A percentile compares a stretch with the other conserved stretches of the same genome.
Conservation (phyloP, 2,888 invertebrate genomes). For the Boloria selene region DNA sequence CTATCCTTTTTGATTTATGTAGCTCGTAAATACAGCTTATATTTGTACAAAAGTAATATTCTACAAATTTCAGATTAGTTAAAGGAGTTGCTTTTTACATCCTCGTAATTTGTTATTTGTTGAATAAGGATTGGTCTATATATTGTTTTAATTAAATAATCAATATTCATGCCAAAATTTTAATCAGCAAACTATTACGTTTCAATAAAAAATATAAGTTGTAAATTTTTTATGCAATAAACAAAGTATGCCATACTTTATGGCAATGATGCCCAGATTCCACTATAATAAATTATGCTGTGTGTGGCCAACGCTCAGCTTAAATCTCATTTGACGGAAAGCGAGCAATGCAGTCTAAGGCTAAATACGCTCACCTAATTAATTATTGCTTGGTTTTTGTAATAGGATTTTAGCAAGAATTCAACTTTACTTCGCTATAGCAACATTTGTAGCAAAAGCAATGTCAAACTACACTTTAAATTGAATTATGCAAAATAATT, state of each 20-base stretch:
- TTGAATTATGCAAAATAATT: neutral
- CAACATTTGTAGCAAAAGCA: conserved; percentile 4
- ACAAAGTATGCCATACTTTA: conserved; percentile 2
- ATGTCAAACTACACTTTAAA: neutral
- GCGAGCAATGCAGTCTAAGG: conserved; percentile 18
- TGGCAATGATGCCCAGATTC: conserved; percentile 12
- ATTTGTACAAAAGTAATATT: too few species aligned
- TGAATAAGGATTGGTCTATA: too few species aligned
- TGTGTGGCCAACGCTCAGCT: conserved; percentile 18
- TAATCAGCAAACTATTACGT: conserved; percentile 7
- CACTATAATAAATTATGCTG: conserved; percentile 18
- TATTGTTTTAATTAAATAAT: too few species aligned
- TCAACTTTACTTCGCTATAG: neutral
- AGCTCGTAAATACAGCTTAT: too few species aligned
- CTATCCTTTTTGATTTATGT: too few species aligned
- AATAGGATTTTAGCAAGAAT: conserved; percentile 9
- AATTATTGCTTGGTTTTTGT: conserved; percentile 17
- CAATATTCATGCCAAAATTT: conserved; percentile 1
- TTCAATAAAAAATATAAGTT: conserved; percentile 4
- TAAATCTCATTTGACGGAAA: conserved; percentile 19
- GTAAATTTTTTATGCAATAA: conserved; percentile 11
- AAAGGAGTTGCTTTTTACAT: too few species aligned
- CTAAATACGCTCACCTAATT: conserved; percentile 16
- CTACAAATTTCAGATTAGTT: too few species aligned
- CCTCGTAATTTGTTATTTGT: too few species aligned